Percentiles rank a stretch among this genome's conserved stretches.
phyloP scores from a whole-genome alignment of 2,113 vertebrate genomes.

The Mellivora capensis region DNA sequence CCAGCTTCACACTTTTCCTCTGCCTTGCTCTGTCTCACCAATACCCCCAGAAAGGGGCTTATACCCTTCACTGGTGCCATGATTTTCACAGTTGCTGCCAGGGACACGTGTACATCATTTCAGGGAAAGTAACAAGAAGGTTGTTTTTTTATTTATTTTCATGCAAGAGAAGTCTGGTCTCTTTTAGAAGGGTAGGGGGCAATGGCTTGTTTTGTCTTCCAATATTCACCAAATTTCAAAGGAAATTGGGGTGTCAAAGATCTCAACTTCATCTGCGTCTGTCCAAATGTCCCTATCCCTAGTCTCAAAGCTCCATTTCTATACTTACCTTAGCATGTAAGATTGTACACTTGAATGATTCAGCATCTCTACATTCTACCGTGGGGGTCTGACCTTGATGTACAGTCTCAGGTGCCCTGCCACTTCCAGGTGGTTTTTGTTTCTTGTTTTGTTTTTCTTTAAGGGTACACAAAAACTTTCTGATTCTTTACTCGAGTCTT shows the following conservation, averaged over 20 bases:
- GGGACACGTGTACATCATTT: background rate
- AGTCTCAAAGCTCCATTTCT: background rate
- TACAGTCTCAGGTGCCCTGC: background rate
- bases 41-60: background rate
- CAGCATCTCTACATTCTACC: background rate
- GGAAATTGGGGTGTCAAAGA: background rate
- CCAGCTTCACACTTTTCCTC: background rate
- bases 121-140: background rate
- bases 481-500: background rate
- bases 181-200: background rate
- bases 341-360: background rate
- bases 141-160: background rate
- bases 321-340: background rate
- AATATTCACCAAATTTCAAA: background rate
- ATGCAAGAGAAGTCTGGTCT: background rate
- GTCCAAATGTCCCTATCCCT: background rate
- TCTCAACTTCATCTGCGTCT: background rate
- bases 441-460: background rate
- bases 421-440: background rate
- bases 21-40: background rate
- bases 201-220: background rate
- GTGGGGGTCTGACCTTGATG: background rate
- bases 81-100: background rate
- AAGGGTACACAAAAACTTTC: background rate
- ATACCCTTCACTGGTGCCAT: background rate